Evolutionary conservation across 2,113 vertebrate species (phyloP).

Genomic region (Cephalopholis sonnerati): DNA sequence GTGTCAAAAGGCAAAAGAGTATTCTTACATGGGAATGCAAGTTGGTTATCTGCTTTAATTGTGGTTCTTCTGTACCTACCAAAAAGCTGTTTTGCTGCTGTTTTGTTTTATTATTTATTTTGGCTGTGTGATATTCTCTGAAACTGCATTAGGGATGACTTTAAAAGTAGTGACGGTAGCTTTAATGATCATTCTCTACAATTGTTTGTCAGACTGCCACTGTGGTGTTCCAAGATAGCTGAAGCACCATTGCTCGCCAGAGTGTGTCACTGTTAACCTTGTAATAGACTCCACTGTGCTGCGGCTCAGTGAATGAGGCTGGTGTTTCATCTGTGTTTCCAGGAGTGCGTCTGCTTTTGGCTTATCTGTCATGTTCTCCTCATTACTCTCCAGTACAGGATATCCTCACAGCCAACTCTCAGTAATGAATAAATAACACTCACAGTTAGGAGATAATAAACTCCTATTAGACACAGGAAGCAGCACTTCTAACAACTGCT

Average conservation of each 20-base stretch:
- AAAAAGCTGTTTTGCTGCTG: neutral
- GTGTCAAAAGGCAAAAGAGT: no score
- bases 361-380: conserved; percentile 44
- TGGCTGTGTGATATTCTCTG: neutral
- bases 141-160: neutral
- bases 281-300: neutral
- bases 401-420: conserved; percentile 47
- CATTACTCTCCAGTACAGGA: conserved; percentile 51
- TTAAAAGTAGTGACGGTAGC: neutral
- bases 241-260: conserved; percentile 36
- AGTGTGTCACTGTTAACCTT: conserved; percentile 74
- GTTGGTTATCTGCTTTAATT: neutral
- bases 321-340: conserved; percentile 11
- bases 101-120: neutral
- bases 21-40: no score
- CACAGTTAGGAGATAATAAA: conserved; percentile 59
- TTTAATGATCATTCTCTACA: neutral
- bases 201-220: neutral
- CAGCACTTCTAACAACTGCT: conserved; percentile 32
- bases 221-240: neutral
- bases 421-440: conserved; percentile 64
- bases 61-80: neutral
- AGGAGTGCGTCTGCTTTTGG: conserved; percentile 51
- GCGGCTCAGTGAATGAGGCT: conserved; percentile 13
- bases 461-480: conserved; percentile 64